A percentile compares a stretch with the other conserved stretches of the same genome.
phyloP scores from a whole-genome alignment of 1,140 invertebrate genomes.

The Pentalonia nigronervosa region DNA sequence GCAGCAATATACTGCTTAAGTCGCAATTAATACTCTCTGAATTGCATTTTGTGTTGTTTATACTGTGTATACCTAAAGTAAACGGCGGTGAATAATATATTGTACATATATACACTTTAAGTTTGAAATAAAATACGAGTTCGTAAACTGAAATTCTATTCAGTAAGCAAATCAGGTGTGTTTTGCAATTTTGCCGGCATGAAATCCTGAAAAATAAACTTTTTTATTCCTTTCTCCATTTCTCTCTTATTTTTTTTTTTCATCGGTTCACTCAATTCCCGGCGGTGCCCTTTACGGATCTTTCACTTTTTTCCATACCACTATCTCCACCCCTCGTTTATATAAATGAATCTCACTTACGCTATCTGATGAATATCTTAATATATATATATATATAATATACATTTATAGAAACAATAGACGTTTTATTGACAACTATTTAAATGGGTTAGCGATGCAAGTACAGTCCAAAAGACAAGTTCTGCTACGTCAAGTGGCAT shows the following conservation, averaged over 20 bases:
- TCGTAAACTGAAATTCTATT: constrained; percentile 35
- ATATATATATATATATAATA: not conserved
- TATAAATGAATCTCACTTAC: constrained; percentile 43
- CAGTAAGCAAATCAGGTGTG: constrained; percentile 39
- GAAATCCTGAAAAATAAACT: constrained; percentile 35
- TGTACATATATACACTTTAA: constrained; percentile 5
- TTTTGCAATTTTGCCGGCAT: constrained; percentile 23
- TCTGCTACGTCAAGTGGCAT: not conserved
- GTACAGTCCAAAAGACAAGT: not conserved
- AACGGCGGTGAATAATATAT: not conserved
- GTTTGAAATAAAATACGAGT: constrained; percentile 42
- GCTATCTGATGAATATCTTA: not conserved
- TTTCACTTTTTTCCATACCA: constrained; percentile 1
- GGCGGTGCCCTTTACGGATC: constrained; percentile 18
- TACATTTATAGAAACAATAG: not conserved
- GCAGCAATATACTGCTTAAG: not conserved
- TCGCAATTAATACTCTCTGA: not conserved
- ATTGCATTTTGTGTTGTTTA: not conserved
- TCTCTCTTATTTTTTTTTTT: not conserved
- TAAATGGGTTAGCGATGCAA: not conserved
- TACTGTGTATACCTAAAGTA: not conserved
- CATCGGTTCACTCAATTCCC: constrained; percentile 7
- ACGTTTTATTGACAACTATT: not conserved
- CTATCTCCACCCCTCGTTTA: not conserved
- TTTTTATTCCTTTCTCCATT: constrained; percentile 18